Conservation (phyloP, 2,797 vertebrate genomes). For the Centroberyx gerrardi region DNA sequence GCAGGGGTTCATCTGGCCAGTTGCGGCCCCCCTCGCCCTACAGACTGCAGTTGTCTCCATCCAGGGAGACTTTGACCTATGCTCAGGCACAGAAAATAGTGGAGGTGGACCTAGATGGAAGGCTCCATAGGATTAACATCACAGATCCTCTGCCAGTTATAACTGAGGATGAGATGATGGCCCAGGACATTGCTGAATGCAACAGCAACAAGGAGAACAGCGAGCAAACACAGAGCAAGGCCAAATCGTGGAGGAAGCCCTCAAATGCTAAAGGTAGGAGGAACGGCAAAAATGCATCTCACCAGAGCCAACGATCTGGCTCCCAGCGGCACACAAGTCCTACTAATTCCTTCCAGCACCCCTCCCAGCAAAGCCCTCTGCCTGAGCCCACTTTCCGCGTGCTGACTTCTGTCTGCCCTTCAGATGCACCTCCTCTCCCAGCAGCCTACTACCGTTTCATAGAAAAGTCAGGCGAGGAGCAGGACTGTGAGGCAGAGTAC, state of each 20-base stretch:
- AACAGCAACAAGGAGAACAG: constrained; percentile 99
- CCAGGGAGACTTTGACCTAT: constrained; percentile 94
- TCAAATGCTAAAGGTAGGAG: constrained; percentile 89
- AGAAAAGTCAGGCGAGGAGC: constrained; percentile 92
- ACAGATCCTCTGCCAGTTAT: constrained; percentile 94
- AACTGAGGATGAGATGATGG: constrained; percentile 96
- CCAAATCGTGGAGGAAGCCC: constrained; percentile 85
- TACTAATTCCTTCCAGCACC: constrained; percentile 82
- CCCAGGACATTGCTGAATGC: constrained; percentile 97
- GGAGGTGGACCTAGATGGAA: constrained; percentile 96
- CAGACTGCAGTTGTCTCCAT: constrained; percentile 92
- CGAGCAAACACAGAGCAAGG: constrained; percentile 90
- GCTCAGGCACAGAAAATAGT: constrained; percentile 98
- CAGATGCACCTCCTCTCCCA: constrained; percentile 89
- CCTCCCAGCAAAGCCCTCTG: constrained; percentile 80
- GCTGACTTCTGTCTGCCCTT: constrained; percentile 84
- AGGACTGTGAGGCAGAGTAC: constrained; percentile 95
- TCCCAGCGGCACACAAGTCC: constrained; percentile 81
- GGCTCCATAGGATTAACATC: constrained; percentile 97
- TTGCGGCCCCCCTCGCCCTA: constrained; percentile 93
- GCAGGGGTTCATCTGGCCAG: constrained; percentile 84
- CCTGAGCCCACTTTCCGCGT: constrained; percentile 94
- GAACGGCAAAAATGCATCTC: constrained; percentile 89
- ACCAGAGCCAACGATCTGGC: constrained; percentile 78
- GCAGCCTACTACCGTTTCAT: constrained; percentile 93